Base-by-base conservation (phyloP, 2,888 invertebrate genomes). In the Phengaris arion region DNA sequence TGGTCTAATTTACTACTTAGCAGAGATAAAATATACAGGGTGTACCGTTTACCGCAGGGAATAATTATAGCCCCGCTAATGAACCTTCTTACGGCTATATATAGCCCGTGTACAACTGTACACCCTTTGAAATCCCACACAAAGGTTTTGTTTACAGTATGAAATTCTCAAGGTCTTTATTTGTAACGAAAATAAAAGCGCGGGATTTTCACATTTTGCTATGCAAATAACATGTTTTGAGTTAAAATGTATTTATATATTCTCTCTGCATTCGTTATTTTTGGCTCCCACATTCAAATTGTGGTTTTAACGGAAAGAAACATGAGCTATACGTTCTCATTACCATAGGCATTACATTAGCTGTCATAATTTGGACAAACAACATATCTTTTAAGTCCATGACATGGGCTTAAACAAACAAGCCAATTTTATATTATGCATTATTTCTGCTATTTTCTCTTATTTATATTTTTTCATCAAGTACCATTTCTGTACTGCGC, bases 51-150 rank as follows among this genome's bases (percentile, higher is more conserved):
- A 69, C n/a, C 69, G 8, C 48, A n/a, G 48, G 68, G 69, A 48
- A 0, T 48, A 48, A 69, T 69, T 69, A 69, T 48, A 48, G 1
- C 68, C 52, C 68, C 68, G 77, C 74, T 77, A 78, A 78, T 77
- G 74, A 77, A 70, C 59, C 48, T 45, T 52, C 72, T 74, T 68
- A 75, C 74, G 45, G 54, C 68, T 68, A 74, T 51, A 10, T 48
- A 69, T 48, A 69, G 69, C 46, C 48, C 35, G 35, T 35, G 35
- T 35, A 35, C 4, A 22, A 22, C 22, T 22, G 4, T 5, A n/a
- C 45, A 46, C 68, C 46, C 48, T 69, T 69, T 69, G 48, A 48
- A 68, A 68, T 68, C 68, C 46, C 68, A 48, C 69, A 48, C 48
- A 46, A 46, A 69, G 45, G 45, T 68, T 69, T n/a, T 69, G 46